Evolutionary conservation across 2,888 invertebrate species (phyloP), one percentile per base, ranked within the genome.

Genomic region (Apamea epomidion): DNA sequence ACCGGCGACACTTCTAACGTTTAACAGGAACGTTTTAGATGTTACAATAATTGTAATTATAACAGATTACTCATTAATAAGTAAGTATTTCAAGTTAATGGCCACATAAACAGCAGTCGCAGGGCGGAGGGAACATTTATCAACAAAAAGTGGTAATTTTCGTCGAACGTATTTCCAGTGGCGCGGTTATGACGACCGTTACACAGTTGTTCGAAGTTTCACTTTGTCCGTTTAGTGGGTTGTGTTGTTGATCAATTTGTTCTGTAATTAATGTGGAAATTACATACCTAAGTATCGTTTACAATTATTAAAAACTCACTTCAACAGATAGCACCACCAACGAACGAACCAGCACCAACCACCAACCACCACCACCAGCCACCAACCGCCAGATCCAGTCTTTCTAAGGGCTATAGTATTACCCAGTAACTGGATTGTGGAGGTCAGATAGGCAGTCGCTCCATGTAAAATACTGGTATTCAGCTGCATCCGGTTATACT

Each of bases 111-210:
- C 94, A 96, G 95, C 96, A 95, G 92, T 93, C 93, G 94, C 91
- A 91, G 90, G 91, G 90, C 89, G 87, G 91, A 88, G 87, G 79
- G 91, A 91, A 93, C 94, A 95, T 96, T 96, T 96, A 95, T 96
- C 95, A 96, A 92, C 95, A 95, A 96, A 96, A 96, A 96, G 93
- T 94, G 95, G 95, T 96, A 95, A 96, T 95, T 95, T 90, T 95
- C 92, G 93, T 93, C 93, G 93, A 94, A 94, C 94, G 93, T 94
- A 94, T 93, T 94, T 94, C 93, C 92, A 91, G 89, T 89, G 91
- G 92, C 90, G 93, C 92, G 91, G 93, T 94, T 94, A 94, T 92
- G 94, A 93, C 90, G 92, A 90, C 91, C 91, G 91, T 93, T 91
- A 91, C 90, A 86, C 89, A 92, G 91, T 93, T 94, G 92, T 93